Evolutionary conservation across 1,140 invertebrate genomes (phyloP), one percentile per base, ranked within the genome.

Genomic region (Drosophila sucinea): DNA sequence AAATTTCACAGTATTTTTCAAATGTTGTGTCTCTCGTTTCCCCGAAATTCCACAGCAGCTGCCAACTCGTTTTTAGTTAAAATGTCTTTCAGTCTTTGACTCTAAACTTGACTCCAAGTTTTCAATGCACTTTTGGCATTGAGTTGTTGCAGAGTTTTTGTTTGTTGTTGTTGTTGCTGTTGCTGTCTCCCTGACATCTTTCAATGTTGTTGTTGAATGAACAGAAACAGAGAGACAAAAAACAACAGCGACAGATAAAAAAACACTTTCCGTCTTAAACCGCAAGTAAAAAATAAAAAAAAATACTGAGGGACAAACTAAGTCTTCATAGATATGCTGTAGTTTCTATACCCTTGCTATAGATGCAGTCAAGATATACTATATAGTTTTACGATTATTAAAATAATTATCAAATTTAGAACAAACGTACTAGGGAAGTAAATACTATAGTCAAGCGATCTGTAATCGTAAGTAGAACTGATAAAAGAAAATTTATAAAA

Each of bases 91-190:
- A 77, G 66, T 74, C 23, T 51, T 51, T 51, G 23, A 67, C 62
- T 70, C 47, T 79, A 55, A 62, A 67, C 67, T 67, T 57, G 61
- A 44, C 35, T 68, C 44, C 30, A 51, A 68, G 72, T 60, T 84
- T 89, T 86, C 82, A 86, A 76, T 87, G 82, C 82, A 86, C 82
- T 87, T 86, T 86, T 86, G 83, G 85, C 83, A 86, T 89, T 86
- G 83, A 86, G 83, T 87, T 83, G 79, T 86, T 81, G 81, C 35
- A 29, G 70, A 25, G 73, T 51, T 40, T 55, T 41, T 61, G 54
- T 41, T 51, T 41, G 41, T 23, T 66, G 65, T 35, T 41, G 67
- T 51, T 58, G 54, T 32, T 66, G 65, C 27, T 51, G 67, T 33
- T 62, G 40, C 33, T 66, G 79, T 54, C 35, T 57, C 30, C 38